These are phyloP conservation scores for Pinna nobilis DNA, from an alignment of 1,140 invertebrate species.

Conservation along the genomic window DNA sequence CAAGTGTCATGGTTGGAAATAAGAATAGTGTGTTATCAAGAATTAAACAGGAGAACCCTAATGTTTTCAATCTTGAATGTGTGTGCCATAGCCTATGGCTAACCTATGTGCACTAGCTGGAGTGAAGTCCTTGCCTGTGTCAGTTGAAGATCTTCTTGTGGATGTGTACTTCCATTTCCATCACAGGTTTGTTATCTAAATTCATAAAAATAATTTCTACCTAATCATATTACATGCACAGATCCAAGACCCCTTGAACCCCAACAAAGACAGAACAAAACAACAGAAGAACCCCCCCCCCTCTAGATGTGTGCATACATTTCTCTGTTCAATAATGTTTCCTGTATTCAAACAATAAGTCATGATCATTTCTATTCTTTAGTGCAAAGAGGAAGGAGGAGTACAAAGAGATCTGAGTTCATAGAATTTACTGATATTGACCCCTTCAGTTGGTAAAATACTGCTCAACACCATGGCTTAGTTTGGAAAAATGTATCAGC, in stretches of 20 bases:
- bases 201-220: not conserved
- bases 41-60: constrained; percentile 29
- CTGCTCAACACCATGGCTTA: constrained; percentile 46
- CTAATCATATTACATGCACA: not conserved
- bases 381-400: constrained; percentile 39
- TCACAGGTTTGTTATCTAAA: constrained; percentile 11
- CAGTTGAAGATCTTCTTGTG: constrained; percentile 39
- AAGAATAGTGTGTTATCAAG: constrained; percentile 43
- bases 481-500: constrained; percentile 24
- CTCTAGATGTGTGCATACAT: too few relatives aligned
- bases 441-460: constrained; percentile 44
- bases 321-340: too few relatives aligned
- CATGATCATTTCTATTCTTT: too few relatives aligned
- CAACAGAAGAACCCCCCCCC: not conserved
- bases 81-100: constrained; percentile 43
- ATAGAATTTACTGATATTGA: constrained; percentile 44
- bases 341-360: too few relatives aligned
- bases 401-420: constrained; percentile 46
- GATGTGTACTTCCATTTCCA: constrained; percentile 42
- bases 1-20: constrained; percentile 44
- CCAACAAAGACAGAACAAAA: not conserved
- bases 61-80: constrained; percentile 36
- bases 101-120: constrained; percentile 38
- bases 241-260: not conserved
- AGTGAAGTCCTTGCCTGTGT: constrained; percentile 26